Percentiles rank a stretch among this genome's conserved stretches.
Conservation (phyloP, 2,888 invertebrate genomes). For the Aphodius granarius region DNA sequence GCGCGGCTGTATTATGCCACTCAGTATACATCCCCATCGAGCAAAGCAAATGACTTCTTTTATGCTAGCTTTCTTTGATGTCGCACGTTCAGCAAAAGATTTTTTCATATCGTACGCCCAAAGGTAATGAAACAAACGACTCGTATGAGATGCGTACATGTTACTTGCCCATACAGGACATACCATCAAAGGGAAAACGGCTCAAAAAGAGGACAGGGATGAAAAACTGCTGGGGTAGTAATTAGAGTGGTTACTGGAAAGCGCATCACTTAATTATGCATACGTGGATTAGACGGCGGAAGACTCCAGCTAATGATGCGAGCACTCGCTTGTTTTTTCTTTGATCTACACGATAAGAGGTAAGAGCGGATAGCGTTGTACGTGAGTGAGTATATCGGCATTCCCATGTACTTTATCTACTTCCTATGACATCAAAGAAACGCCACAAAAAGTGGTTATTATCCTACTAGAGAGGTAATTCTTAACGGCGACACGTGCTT, state of each 20-base stretch:
- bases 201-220: background rate
- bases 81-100: background rate
- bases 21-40: background rate
- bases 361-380: background rate
- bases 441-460: background rate
- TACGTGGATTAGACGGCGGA: background rate
- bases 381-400: background rate
- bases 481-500: background rate
- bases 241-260: conserved; percentile 11
- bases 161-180: background rate
- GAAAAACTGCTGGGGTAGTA: conserved; percentile 3
- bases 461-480: background rate
- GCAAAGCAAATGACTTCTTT: background rate
- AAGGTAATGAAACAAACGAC: background rate
- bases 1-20: background rate
- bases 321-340: background rate
- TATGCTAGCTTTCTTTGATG: background rate
- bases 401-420: background rate
- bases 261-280: conserved; percentile 7
- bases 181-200: background rate
- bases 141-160: background rate
- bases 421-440: background rate
- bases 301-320: background rate
- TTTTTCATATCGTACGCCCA: background rate
- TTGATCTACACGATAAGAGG: background rate